Conservation (phyloP, 2,113 vertebrate genomes). For the Hipposideros armiger region DNA sequence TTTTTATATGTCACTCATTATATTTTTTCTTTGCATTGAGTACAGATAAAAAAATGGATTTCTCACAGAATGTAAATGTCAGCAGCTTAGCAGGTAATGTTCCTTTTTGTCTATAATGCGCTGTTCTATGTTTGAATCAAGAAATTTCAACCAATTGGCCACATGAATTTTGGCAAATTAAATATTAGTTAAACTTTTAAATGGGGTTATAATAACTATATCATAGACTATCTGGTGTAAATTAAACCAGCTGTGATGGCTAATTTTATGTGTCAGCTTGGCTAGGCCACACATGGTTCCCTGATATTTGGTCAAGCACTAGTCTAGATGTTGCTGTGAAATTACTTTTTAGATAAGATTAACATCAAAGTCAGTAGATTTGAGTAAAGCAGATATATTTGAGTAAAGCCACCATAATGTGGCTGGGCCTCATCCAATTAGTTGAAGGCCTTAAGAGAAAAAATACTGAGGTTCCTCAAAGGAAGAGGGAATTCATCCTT, state of each 20-base stretch:
- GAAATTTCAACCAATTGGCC: background rate
- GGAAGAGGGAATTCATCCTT: background rate
- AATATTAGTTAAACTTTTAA: background rate
- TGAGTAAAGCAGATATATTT: background rate
- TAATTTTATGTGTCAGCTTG: background rate
- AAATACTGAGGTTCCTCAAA: background rate
- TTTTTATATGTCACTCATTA: background rate
- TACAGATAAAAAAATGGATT: background rate
- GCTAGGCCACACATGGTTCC: background rate
- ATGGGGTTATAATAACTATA: background rate
- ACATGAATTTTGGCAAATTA: background rate
- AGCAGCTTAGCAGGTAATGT: constrained; percentile 12
- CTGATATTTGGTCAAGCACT: background rate
- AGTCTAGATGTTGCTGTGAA: background rate
- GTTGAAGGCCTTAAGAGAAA: background rate
- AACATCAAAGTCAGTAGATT: background rate
- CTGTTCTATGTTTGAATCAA: background rate
- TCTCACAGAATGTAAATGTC: background rate
- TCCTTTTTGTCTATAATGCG: background rate
- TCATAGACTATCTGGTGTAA: background rate
- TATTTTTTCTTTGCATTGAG: background rate
- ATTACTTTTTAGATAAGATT: background rate
- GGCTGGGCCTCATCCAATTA: background rate
- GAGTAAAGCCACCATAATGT: background rate
- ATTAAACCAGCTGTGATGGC: background rate